Evolutionary conservation across 2,888 invertebrate species (phyloP).

Genomic region (Hoplodrina blanda): DNA sequence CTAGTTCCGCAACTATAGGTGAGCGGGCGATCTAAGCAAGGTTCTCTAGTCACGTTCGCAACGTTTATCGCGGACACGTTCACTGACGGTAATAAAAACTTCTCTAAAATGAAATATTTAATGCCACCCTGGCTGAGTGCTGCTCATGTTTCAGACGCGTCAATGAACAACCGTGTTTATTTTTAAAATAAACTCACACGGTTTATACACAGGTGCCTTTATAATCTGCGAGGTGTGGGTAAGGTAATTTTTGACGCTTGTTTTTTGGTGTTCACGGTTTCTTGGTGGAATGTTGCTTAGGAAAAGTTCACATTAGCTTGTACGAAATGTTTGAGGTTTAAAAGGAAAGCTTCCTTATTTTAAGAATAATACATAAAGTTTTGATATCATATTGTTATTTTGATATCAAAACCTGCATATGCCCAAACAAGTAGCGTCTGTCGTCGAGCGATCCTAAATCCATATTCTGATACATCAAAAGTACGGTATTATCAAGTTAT

Average conservation of each 20-base stretch:
- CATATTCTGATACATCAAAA: too few species aligned
- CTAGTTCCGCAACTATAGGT: constrained; percentile 68
- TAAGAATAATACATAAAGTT: neutral
- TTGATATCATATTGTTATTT: too few species aligned
- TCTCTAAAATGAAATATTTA: constrained; percentile 90
- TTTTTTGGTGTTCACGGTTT: constrained; percentile 38
- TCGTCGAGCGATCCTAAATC: too few species aligned
- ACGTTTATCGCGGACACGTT: constrained; percentile 89
- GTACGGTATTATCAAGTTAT: too few species aligned
- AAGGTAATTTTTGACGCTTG: constrained; percentile 40
- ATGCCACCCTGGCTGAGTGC: constrained; percentile 82
- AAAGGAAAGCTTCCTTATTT: neutral
- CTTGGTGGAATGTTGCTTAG: constrained; percentile 14
- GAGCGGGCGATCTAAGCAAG: constrained; percentile 77
- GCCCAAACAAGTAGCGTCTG: too few species aligned
- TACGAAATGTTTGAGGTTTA: neutral
- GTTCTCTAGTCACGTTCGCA: constrained; percentile 87
- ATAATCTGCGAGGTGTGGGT: constrained; percentile 53
- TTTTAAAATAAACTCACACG: constrained; percentile 74
- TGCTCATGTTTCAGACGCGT: constrained; percentile 73
- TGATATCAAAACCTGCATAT: too few species aligned
- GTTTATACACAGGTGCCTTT: constrained; percentile 57
- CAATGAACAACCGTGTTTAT: constrained; percentile 80
- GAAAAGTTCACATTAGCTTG: neutral
- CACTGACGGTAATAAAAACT: constrained; percentile 88